These are phyloP conservation scores for Mimas tiliae DNA, from an alignment of 2,888 invertebrate species.

Conservation along the genomic window DNA sequence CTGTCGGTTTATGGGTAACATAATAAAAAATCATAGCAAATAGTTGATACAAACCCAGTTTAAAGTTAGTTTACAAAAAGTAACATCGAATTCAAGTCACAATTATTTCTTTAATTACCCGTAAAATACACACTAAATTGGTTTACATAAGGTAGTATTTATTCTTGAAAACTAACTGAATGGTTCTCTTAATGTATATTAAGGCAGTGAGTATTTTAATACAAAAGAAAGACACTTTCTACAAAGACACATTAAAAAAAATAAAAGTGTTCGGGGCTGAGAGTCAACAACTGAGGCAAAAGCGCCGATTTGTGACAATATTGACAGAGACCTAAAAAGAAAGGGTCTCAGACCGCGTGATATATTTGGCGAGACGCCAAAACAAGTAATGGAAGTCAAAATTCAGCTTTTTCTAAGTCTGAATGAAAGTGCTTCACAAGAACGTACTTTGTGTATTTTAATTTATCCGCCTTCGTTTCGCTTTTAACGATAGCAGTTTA, in stretches of 20 bases:
- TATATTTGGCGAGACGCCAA: constrained; percentile 56
- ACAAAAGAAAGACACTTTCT: background rate
- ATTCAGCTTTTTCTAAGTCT: constrained; percentile 25
- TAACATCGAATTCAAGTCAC: too few species aligned
- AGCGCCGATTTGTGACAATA: constrained; percentile 50
- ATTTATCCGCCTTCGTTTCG: constrained; percentile 12
- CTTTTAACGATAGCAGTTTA: constrained; percentile 18
- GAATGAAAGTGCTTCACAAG: constrained; percentile 19
- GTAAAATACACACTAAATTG: too few species aligned
- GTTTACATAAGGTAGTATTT: too few species aligned
- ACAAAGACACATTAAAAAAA: constrained; percentile 21
- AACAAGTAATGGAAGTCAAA: constrained; percentile 50
- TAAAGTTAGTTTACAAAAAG: too few species aligned
- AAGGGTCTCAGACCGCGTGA: constrained; percentile 54
- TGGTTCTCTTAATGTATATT: too few species aligned
- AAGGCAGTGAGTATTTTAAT: background rate
- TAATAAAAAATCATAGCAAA: too few species aligned
- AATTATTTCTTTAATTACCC: too few species aligned
- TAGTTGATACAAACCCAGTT: too few species aligned
- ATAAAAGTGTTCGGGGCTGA: constrained; percentile 7
- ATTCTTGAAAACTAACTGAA: too few species aligned
- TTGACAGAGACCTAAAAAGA: constrained; percentile 61
- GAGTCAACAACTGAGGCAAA: constrained; percentile 32
- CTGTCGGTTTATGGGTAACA: too few species aligned
- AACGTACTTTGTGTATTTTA: constrained; percentile 24